Conservation (phyloP, 1,140 invertebrate genomes). For the Ostrea edulis region DNA sequence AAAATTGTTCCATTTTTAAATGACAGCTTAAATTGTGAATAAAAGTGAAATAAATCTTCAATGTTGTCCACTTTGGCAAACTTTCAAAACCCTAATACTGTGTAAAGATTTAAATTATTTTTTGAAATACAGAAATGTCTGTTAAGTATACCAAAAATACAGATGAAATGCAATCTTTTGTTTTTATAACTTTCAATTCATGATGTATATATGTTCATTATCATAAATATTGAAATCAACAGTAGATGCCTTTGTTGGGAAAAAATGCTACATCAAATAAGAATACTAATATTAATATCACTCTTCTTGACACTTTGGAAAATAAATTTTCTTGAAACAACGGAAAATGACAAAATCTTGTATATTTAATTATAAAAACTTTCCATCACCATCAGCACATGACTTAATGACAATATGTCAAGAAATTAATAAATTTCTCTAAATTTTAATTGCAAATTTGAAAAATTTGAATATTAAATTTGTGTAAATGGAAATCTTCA, state of each 20-base stretch:
- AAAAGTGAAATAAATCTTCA: slow-evolving; percentile 9
- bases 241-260: not conserved
- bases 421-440: slow-evolving; percentile 35
- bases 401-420: slow-evolving; percentile 32
- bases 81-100: slow-evolving; percentile 26
- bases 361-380: slow-evolving; percentile 37
- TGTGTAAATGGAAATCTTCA: slow-evolving; percentile 24
- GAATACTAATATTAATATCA: not conserved
- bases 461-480: slow-evolving; percentile 37
- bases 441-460: slow-evolving; percentile 34
- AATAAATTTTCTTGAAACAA: slow-evolving; percentile 40
- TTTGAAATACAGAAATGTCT: not conserved
- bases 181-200: not conserved
- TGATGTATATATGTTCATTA: slow-evolving; percentile 22
- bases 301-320: slow-evolving; percentile 4
- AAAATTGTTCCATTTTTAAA: slow-evolving; percentile 24
- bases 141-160: not conserved
- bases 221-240: slow-evolving; percentile 19
- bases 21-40: slow-evolving; percentile 37
- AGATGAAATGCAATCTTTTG: not conserved
- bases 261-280: slow-evolving; percentile 19
- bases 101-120: not conserved
- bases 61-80: slow-evolving; percentile 11
- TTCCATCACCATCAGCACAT: slow-evolving; percentile 36
- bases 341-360: slow-evolving; percentile 36